Evolutionary conservation across 2,113 vertebrate genomes (phyloP).

Genomic region (Ctenodactylus gundi): DNA sequence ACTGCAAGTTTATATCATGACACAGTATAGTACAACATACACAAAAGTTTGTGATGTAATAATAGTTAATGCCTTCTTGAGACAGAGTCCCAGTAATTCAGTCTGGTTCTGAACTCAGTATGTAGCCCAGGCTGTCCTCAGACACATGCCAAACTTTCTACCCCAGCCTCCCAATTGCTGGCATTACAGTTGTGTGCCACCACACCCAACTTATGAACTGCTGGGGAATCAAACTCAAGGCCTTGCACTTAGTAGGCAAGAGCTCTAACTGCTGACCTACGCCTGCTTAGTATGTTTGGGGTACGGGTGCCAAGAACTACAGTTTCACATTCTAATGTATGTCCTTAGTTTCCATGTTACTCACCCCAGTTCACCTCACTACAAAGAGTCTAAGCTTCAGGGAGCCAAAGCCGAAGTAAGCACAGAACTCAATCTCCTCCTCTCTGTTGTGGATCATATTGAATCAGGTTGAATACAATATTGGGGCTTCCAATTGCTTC

Average conservation of each 20-base stretch:
- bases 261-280: too few species aligned
- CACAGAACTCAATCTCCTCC: background rate
- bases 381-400: background rate
- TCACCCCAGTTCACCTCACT: background rate
- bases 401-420: background rate
- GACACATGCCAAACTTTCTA: too few species aligned
- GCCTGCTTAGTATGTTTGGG: background rate
- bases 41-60: background rate
- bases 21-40: background rate
- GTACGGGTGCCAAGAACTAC: fast-evolving
- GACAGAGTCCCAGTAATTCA: too few species aligned
- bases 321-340: background rate
- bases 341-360: background rate
- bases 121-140: too few species aligned
- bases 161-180: too few species aligned
- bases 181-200: too few species aligned
- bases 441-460: background rate
- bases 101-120: too few species aligned
- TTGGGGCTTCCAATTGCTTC: background rate
- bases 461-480: background rate
- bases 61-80: background rate
- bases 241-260: too few species aligned
- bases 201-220: too few species aligned
- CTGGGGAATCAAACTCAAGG: too few species aligned
- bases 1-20: background rate